phyloP scores from a whole-genome alignment of 2,888 invertebrate genomes.

The Pammene fasciana region DNA sequence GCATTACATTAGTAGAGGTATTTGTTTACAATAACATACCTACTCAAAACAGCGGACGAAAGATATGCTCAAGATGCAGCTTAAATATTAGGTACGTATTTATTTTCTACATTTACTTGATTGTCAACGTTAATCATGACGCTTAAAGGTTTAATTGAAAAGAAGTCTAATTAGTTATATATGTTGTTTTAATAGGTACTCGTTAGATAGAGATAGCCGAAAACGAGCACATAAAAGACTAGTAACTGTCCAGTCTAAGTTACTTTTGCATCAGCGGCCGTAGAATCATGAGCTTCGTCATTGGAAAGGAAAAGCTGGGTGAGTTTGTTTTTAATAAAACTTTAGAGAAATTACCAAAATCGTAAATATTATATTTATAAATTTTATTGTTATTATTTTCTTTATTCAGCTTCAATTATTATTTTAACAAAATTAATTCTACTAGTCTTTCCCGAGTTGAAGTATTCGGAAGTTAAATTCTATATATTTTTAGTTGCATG shows the following conservation, averaged over 20 bases:
- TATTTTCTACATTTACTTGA: background rate
- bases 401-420: too few relatives aligned
- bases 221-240: conserved; percentile 3
- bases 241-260: background rate
- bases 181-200: background rate
- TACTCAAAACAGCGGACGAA: background rate
- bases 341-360: too few relatives aligned
- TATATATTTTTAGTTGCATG: too few relatives aligned
- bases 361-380: too few relatives aligned
- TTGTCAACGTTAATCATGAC: background rate
- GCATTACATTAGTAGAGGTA: background rate
- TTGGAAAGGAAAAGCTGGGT: conserved; percentile 72
- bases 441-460: too few relatives aligned
- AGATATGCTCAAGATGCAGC: background rate
- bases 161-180: background rate
- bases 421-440: too few relatives aligned
- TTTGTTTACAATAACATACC: conserved; percentile 13
- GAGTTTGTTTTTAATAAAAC: conserved; percentile 51
- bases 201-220: background rate
- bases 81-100: background rate
- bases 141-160: background rate
- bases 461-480: too few relatives aligned
- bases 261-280: background rate
- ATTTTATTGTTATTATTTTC: too few relatives aligned
- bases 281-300: conserved; percentile 48